phyloP scores from a whole-genome alignment of 2,797 vertebrate species.

The Balearica regulorum region DNA sequence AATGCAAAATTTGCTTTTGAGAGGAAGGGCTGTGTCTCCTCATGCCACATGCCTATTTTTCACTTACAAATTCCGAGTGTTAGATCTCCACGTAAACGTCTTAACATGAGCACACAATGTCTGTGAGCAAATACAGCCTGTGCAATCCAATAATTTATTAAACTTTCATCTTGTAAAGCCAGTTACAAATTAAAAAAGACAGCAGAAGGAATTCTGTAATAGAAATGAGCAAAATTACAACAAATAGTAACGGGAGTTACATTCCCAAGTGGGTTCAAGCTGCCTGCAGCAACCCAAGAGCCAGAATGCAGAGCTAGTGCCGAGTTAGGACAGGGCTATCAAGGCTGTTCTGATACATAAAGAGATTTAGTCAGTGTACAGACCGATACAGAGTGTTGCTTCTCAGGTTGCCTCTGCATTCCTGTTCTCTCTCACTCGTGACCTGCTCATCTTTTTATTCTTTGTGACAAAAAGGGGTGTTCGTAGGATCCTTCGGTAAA shows the following conservation, averaged over 20 bases:
- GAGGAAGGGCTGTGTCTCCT: background rate
- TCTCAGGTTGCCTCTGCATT: background rate
- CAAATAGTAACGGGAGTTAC: constrained; percentile 60
- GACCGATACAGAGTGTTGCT: background rate
- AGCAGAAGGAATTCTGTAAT: constrained; percentile 65
- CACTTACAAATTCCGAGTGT: rapidly evolving
- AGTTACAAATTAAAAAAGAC: constrained; percentile 86
- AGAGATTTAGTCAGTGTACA: background rate
- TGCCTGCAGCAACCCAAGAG: constrained; percentile 86
- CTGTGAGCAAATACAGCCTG: constrained; percentile 4
- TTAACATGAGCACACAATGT: background rate
- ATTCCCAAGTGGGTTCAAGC: constrained; percentile 81
- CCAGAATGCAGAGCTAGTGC: constrained; percentile 69
- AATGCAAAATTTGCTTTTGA: background rate
- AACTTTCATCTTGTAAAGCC: constrained; percentile 90
- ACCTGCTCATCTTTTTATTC: background rate
- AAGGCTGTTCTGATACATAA: background rate
- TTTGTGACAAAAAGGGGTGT: background rate
- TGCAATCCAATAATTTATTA: constrained; percentile 92
- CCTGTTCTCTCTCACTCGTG: background rate
- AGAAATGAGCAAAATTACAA: constrained; percentile 79
- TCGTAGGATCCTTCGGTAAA: background rate
- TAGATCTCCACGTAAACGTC: background rate
- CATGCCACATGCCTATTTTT: rapidly evolving
- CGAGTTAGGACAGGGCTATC: constrained; percentile 38